phyloP scores from a whole-genome alignment of 2,113 vertebrate genomes.

The Rhinogobius similis region DNA sequence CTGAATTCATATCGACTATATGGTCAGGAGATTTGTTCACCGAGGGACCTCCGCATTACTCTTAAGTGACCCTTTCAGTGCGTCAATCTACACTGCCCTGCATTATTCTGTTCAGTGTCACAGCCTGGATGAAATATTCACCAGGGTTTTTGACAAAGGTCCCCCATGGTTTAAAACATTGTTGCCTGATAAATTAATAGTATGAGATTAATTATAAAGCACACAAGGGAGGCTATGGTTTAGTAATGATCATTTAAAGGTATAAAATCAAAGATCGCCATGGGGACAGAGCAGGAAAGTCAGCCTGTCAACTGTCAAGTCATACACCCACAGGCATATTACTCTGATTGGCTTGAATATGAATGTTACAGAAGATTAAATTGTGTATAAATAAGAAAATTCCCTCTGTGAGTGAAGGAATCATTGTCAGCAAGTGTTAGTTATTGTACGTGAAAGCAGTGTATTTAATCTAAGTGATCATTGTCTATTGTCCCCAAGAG shows the following conservation, averaged over 20 bases:
- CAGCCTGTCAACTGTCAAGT: neutral
- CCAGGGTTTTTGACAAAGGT: neutral
- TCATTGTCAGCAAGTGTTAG: neutral
- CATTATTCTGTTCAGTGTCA: conserved; percentile 18
- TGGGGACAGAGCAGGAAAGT: conserved; percentile 30
- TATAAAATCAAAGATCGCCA: conserved; percentile 40
- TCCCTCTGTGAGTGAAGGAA: neutral
- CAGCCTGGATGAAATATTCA: conserved; percentile 52
- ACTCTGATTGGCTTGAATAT: conserved; percentile 19
- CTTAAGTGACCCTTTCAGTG: conserved; percentile 30
- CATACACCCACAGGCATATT: neutral
- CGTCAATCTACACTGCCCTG: conserved; percentile 18
- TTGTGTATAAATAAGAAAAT: neutral
- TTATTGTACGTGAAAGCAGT: neutral
- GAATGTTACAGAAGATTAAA: conserved; percentile 4
- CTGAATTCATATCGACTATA: conserved; percentile 20
- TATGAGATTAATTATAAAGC: conserved; percentile 45
- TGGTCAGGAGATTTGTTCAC: conserved; percentile 20
- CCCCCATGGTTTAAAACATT: conserved; percentile 26
- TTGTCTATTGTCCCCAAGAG: no score
- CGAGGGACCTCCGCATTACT: conserved; percentile 20
- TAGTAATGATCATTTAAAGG: conserved; percentile 25
- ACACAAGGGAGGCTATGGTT: conserved; percentile 44
- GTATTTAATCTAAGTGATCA: no score
- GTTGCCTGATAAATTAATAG: conserved; percentile 42